These are phyloP conservation scores for Tinamus guttatus DNA, from an alignment of 2,113 vertebrate genomes.

Conservation along the genomic window DNA sequence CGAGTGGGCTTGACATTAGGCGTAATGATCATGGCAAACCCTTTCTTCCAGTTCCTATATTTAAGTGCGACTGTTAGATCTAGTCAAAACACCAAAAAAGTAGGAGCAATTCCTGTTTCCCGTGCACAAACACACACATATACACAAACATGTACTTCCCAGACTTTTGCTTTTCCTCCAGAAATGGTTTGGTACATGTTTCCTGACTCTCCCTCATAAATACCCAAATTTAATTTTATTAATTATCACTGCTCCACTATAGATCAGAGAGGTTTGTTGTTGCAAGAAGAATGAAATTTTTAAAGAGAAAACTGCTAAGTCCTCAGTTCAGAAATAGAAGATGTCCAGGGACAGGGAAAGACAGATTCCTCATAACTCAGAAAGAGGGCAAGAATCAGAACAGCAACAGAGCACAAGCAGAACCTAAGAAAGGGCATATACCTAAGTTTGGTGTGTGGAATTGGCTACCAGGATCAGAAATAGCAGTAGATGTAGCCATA, in stretches of 20 bases:
- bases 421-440: not conserved
- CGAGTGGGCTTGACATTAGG: conserved; percentile 11
- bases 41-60: not conserved
- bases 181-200: not conserved
- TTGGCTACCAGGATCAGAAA: not conserved
- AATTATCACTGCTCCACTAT: not conserved
- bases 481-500: not conserved
- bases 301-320: not conserved
- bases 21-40: conserved; percentile 22
- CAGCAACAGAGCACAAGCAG: not conserved
- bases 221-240: not conserved
- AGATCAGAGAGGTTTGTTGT: not conserved
- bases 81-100: conserved; percentile 49
- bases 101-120: conserved; percentile 14
- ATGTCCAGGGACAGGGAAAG: not conserved
- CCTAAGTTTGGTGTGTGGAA: not conserved
- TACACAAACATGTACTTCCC: not conserved
- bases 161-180: not conserved
- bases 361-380: not conserved
- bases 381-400: not conserved
- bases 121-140: not conserved
- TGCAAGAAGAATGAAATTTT: not conserved
- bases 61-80: conserved; percentile 17
- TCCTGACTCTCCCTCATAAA: not conserved
- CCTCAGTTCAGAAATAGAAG: not conserved